These are phyloP conservation scores for Leistus spinibarbis DNA, from an alignment of 2,888 invertebrate genomes.

Conservation along the genomic window DNA sequence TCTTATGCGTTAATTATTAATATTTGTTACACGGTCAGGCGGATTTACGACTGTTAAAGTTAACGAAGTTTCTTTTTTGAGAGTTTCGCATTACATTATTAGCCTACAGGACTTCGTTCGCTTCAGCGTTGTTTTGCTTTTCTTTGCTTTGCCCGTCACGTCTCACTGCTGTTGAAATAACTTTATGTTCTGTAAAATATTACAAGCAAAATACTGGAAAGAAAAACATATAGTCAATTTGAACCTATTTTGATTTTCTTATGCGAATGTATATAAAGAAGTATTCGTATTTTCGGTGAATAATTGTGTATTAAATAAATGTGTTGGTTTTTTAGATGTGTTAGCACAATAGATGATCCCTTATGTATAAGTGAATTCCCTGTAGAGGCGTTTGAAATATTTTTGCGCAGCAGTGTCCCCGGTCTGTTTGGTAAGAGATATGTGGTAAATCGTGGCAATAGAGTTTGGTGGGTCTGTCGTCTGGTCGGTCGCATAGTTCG, in stretches of 20 bases:
- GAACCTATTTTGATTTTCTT: neutral
- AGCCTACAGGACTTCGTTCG: neutral
- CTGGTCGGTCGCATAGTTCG: conserved; percentile 42
- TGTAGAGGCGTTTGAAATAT: neutral
- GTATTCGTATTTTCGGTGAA: too few relatives aligned
- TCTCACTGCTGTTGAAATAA: neutral
- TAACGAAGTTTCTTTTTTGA: conserved; percentile 21
- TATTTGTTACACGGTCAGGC: conserved; percentile 19
- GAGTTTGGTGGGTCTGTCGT: neutral
- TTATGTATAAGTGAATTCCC: neutral
- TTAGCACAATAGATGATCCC: too few relatives aligned
- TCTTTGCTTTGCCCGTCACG: neutral
- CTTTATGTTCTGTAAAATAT: neutral
- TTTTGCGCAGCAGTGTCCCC: neutral
- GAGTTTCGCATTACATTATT: conserved; percentile 16
- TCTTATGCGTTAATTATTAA: conserved; percentile 4
- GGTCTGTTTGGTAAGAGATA: neutral
- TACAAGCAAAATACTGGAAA: neutral
- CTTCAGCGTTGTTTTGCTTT: neutral
- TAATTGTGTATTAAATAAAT: too few relatives aligned
- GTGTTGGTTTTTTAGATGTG: too few relatives aligned
- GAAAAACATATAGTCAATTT: neutral
- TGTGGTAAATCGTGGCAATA: neutral
- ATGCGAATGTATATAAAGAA: too few relatives aligned
- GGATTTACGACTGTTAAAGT: conserved; percentile 24